Percentiles rank a stretch among this genome's conserved stretches.
Evolutionary conservation across 37 sponge, comb jelly and placozoan species (phyloP).

Genomic region (Haliclona indistincta): DNA sequence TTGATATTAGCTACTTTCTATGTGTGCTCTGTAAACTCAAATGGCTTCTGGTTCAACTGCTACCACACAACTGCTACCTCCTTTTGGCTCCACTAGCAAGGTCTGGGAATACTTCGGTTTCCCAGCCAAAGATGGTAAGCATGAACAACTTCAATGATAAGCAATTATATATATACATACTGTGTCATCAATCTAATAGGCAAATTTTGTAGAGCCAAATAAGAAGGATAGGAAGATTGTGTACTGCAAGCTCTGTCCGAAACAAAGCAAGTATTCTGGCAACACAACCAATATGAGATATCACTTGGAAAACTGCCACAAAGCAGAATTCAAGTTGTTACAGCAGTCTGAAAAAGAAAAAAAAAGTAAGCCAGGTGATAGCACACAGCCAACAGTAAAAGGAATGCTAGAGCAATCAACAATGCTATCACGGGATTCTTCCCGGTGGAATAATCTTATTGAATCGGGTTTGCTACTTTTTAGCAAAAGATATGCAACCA

Average conservation of each 20-base stretch:
- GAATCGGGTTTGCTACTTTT: constrained; percentile 15
- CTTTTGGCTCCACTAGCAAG: no score
- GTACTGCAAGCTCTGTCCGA: background rate
- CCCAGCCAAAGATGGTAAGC: no score
- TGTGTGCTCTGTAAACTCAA: no score
- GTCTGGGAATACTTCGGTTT: no score
- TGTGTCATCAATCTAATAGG: no score
- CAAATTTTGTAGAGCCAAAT: background rate
- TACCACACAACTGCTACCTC: no score
- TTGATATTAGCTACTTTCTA: no score
- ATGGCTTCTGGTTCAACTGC: no score
- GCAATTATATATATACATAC: no score
- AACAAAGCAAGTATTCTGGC: background rate
- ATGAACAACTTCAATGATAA: no score
- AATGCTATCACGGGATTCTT: background rate
- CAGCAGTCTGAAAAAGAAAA: background rate
- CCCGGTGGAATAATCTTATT: background rate
- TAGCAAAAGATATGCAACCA: constrained; percentile 43
- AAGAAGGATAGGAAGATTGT: constrained; percentile 7
- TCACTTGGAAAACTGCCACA: background rate
- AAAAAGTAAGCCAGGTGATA: background rate
- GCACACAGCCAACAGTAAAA: background rate
- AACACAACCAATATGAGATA: background rate
- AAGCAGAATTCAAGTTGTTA: background rate
- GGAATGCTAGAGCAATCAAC: background rate